Evolutionary conservation across 2,888 invertebrate genomes (phyloP), one percentile per base, ranked within the genome.

Genomic region (Parasteatoda lunata): DNA sequence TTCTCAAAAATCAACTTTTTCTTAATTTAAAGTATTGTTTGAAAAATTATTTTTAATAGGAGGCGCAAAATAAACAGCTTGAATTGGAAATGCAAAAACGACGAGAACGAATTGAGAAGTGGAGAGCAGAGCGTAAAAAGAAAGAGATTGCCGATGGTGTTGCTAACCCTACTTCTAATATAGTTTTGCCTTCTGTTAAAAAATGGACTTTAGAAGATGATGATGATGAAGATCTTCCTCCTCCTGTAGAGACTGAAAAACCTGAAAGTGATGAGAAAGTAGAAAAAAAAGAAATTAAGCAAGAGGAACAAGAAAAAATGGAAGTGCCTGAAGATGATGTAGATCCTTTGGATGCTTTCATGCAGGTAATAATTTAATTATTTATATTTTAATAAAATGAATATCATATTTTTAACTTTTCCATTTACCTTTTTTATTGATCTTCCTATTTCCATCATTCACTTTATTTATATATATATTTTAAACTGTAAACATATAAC

Each of bases 341-440:
- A 72, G 99, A 99, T 93, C 96, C 99, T 0, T 93, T 99, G 51
- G 99, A 99, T 94, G 99, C 98, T 6, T 99, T 96, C 91, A 99
- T 99, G 99, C 95, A 95, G 92, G 96, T 95, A 93, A 30, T 94
- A 94, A 78, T 77, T 30, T 30, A 30, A 2, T 30, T 30, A 30
- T 2, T 30, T 30, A 30, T 30, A 30, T 30, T 30, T 30, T 30
- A 30, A 30, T 30, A 30, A 30, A 48, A 11, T 71, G 47, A 84
- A 84, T 47, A 51, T 45, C 30, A 7, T 30, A 13, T 45, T 76
- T 11, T 45, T 69, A 13, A 70, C 30, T 9, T 48, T 13, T 66
- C 52, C 75, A 77, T 71, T 66, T 68, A 73, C 8, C 1, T n/a
- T 1, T 9, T 11, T 69, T 69, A n/a, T 30, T 69, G 69, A 13